Base-by-base conservation (phyloP, 2,113 vertebrate genomes). In the Sylvilagus bachmani region DNA sequence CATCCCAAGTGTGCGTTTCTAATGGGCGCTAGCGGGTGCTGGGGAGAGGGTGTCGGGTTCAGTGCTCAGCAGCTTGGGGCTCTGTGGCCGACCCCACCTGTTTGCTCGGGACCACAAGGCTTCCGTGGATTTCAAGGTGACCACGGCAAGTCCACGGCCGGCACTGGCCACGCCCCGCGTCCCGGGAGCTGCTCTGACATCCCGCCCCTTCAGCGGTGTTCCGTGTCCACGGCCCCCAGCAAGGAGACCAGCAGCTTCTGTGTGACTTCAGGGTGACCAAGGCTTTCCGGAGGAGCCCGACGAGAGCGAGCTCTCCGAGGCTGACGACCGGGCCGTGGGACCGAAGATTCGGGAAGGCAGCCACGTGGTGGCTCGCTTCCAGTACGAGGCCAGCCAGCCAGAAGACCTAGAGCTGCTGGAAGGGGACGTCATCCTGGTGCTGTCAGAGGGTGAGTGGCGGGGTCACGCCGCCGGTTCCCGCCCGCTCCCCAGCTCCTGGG, bases 401-500 rank as follows among this genome's bases (percentile, higher is more conserved):
- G 99, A 99, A 93, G 99, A 99, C 97, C 98, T 99, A 88, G 98
- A 89, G 12, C 99, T 99, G 88, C 93, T 98, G 14, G 86, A 98
- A 91, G 99, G 99, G 51, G 99, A 99, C 2, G 71, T 77, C 4
- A 99, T 99, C 95, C 97, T 98, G 38, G n/a, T 99, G 36, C 95
- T 99, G 86, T 98, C 99, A 12, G 98, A 97, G 98, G 98, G 98
- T 98, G 97, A 98, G 95, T 92, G 49, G 55, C 55, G 55, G 4
- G 55, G 55, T 21, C 19, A 21, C 14, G 55, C 44, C 7, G 44
- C 44, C 44, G 44, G 44, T 44, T 44, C 44, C 38, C 7, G 44
- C 44, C 44, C 7, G 44, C 44, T 44, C 44, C 44, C 44, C 44
- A 44, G 44, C 44, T 44, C 44, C 44, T 44, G 44, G 44, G 44